Conservation (phyloP, 2,797 vertebrate species). For the Lacerta bilineata region DNA sequence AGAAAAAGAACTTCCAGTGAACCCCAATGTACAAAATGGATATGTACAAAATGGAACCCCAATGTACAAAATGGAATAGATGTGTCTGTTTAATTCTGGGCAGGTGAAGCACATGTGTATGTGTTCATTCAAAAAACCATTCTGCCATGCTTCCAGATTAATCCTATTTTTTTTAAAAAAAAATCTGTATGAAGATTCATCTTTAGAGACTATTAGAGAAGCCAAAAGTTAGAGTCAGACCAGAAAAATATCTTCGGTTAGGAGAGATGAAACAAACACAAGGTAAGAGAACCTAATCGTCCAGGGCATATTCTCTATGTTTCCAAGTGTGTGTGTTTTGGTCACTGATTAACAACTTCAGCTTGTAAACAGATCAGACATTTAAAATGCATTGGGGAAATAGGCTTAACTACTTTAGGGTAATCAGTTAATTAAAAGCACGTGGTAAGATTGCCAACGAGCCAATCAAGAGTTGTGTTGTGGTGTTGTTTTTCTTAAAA, state of each 20-base stretch:
- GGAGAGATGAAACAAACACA: not conserved
- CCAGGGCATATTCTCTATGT: not conserved
- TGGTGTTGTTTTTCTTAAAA: not conserved
- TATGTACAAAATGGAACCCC: too few relatives aligned
- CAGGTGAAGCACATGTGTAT: too few relatives aligned
- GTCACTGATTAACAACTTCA: constrained; percentile 9
- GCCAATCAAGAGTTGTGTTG: not conserved
- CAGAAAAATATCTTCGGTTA: not conserved
- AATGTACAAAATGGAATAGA: not conserved
- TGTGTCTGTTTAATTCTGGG: too few relatives aligned
- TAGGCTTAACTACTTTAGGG: constrained; percentile 2
- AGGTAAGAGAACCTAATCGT: not conserved
- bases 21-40: not conserved
- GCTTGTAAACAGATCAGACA: constrained; percentile 7
- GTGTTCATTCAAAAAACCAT: too few relatives aligned
- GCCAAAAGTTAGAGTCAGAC: not conserved
- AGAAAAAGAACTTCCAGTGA: not conserved
- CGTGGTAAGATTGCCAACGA: constrained; percentile 1
- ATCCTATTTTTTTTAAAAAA: too few relatives aligned
- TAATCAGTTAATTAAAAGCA: constrained; percentile 9
- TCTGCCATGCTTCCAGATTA: too few relatives aligned
- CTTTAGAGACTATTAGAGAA: not conserved
- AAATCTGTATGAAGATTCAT: too few relatives aligned
- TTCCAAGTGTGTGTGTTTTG: constrained; percentile 7
- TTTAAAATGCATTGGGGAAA: constrained; percentile 9